These are phyloP conservation scores for Aleadryas rufinucha DNA, from an alignment of 2,113 vertebrate species.

Conservation along the genomic window DNA sequence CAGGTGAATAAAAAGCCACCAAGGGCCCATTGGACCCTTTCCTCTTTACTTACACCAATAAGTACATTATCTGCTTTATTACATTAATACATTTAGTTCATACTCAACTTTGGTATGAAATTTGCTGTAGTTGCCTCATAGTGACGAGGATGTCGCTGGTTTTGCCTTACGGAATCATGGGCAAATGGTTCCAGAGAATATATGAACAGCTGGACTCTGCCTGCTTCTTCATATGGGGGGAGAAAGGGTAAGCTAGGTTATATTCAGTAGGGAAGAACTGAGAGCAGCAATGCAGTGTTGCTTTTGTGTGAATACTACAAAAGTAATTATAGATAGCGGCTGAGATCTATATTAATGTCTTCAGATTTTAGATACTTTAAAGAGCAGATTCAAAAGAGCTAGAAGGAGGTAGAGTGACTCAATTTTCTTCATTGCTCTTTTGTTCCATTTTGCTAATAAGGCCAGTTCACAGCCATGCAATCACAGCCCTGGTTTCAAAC, in stretches of 20 bases:
- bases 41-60: not conserved
- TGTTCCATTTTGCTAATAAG: not conserved
- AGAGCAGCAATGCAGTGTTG: not conserved
- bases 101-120: not conserved
- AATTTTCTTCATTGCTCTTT: not conserved
- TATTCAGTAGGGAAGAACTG: not conserved
- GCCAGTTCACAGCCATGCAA: not conserved
- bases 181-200: not conserved
- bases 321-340: not conserved
- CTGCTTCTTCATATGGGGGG: not conserved
- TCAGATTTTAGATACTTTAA: not conserved
- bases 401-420: not conserved
- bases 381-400: not conserved
- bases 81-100: not conserved
- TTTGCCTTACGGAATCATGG: not conserved
- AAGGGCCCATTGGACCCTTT: not conserved
- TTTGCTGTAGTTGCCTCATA: not conserved
- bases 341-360: not conserved
- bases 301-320: not conserved
- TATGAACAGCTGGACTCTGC: not conserved
- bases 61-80: not conserved
- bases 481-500: not conserved
- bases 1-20: not conserved
- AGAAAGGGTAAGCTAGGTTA: not conserved
- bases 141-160: not conserved